Evolutionary conservation across 2,797 vertebrate species (phyloP).

Genomic region (Buphagus erythrorhynchus): DNA sequence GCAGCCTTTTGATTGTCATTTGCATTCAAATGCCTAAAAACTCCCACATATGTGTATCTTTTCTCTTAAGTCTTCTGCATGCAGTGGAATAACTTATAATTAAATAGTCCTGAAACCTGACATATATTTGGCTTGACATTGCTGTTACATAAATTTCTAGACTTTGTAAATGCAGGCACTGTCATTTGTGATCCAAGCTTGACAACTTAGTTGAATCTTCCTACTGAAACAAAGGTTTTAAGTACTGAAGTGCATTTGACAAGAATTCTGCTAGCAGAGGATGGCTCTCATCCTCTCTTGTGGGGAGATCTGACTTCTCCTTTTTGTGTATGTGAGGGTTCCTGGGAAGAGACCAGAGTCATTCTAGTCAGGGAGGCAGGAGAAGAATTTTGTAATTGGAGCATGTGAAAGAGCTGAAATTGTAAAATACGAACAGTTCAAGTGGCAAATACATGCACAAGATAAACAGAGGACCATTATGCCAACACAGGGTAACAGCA

Average conservation of each 20-base stretch:
- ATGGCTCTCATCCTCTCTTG: not conserved
- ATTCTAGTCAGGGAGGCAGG: not conserved
- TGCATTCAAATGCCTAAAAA: not conserved
- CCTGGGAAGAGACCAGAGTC: not conserved
- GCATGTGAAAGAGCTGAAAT: not conserved
- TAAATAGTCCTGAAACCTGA: constrained; percentile 23
- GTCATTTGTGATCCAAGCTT: constrained; percentile 10
- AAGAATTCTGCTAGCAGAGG: not conserved
- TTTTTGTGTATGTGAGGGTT: not conserved
- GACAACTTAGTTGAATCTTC: constrained; percentile 11
- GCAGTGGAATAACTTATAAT: constrained; percentile 26
- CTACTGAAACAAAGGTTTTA: not conserved
- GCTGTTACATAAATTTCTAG: constrained; percentile 32
- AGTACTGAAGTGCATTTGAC: not conserved
- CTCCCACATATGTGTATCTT: not conserved
- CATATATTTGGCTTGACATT: constrained; percentile 50
- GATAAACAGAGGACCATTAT: not conserved
- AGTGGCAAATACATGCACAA: not conserved
- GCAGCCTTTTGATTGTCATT: constrained; percentile 8
- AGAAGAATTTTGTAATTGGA: not conserved
- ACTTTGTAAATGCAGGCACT: not conserved
- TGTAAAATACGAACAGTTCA: not conserved
- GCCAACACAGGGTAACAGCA: not conserved
- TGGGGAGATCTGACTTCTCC: not conserved
- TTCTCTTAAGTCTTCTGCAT: constrained; percentile 18